Evolutionary conservation across 1,140 invertebrate genomes (phyloP).

Genomic region (Ips typographus): DNA sequence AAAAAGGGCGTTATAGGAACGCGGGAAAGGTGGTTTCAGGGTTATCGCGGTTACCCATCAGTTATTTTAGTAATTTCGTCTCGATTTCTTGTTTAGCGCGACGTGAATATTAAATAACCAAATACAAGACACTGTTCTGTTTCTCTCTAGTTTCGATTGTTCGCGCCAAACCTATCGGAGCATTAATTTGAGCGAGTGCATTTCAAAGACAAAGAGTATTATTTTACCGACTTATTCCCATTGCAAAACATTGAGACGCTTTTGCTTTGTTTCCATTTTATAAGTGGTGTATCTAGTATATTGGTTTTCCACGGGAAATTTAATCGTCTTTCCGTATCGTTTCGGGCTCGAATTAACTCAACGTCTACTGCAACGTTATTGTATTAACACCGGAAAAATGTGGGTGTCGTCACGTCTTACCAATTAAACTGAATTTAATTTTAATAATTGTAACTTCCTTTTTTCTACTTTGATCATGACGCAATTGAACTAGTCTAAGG

Average conservation of each 20-base stretch:
- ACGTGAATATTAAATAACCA: background rate
- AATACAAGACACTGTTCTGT: background rate
- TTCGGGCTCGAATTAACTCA: too few relatives aligned
- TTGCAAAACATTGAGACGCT: slow-evolving; percentile 18
- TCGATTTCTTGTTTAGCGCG: background rate
- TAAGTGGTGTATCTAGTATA: slow-evolving; percentile 4
- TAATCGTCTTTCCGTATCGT: slow-evolving; percentile 13
- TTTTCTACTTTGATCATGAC: slow-evolving; percentile 14
- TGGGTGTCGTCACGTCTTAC: slow-evolving; percentile 12
- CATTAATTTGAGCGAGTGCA: slow-evolving; percentile 32
- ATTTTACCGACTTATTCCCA: slow-evolving; percentile 32
- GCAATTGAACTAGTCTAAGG: slow-evolving; percentile 2
- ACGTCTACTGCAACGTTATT: background rate
- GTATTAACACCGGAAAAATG: slow-evolving; percentile 15
- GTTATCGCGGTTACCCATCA: background rate
- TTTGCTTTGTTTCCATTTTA: slow-evolving; percentile 12
- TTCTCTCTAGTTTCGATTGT: slow-evolving; percentile 24
- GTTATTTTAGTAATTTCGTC: background rate
- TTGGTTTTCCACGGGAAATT: slow-evolving; percentile 26
- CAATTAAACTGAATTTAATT: slow-evolving; percentile 15
- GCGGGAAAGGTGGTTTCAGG: background rate
- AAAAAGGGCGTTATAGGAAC: background rate
- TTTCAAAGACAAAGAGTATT: slow-evolving; percentile 33
- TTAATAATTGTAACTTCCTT: slow-evolving; percentile 15
- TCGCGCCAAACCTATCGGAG: slow-evolving; percentile 28